phyloP scores from a whole-genome alignment of 1,140 invertebrate genomes.

The Phenacoccus solenopsis region DNA sequence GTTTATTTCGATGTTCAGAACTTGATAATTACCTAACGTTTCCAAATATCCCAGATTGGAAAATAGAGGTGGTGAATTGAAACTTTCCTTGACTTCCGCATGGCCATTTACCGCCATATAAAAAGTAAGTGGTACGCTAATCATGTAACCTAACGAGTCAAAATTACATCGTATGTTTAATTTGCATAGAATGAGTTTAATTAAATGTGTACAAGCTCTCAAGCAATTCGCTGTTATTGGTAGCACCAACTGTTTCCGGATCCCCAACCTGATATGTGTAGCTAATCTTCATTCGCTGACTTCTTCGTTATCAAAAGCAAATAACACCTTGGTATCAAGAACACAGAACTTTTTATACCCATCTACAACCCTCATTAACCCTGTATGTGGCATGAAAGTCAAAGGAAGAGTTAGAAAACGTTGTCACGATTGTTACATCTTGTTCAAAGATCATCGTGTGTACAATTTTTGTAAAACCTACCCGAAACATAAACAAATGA shows the following conservation, averaged over 20 bases:
- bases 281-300: too few relatives aligned
- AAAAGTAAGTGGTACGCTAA: too few relatives aligned
- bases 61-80: too few relatives aligned
- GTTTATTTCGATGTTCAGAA: too few relatives aligned
- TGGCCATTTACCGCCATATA: too few relatives aligned
- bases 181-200: background rate
- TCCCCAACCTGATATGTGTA: background rate
- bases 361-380: background rate
- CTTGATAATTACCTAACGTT: too few relatives aligned
- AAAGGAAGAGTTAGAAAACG: constrained; percentile 44
- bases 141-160: too few relatives aligned
- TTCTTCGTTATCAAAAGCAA: too few relatives aligned
- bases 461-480: constrained; percentile 61
- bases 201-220: background rate
- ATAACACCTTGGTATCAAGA: background rate
- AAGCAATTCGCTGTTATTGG: background rate
- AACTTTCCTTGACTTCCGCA: too few relatives aligned
- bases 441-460: constrained; percentile 47
- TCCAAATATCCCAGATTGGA: too few relatives aligned
- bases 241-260: background rate
- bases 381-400: constrained; percentile 42
- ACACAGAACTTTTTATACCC: background rate
- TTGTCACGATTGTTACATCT: constrained; percentile 64
- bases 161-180: background rate
- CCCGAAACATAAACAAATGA: constrained; percentile 65